These are phyloP conservation scores for Lasius platythorax DNA, from an alignment of 2,888 invertebrate genomes.

Conservation along the genomic window DNA sequence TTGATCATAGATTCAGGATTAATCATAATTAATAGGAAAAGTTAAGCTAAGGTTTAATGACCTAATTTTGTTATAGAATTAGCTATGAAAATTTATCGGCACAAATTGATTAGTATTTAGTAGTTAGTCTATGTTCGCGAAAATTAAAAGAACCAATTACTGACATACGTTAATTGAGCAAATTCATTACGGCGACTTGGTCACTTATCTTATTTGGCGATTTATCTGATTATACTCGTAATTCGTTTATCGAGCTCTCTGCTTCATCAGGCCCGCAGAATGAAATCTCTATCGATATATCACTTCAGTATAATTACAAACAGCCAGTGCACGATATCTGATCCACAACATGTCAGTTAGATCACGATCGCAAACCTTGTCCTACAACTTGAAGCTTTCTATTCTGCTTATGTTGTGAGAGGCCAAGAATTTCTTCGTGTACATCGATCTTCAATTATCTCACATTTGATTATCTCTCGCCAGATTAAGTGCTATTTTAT, in stretches of 20 bases:
- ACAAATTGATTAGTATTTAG: too few relatives aligned
- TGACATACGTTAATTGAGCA: neutral
- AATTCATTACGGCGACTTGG: neutral
- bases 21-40: slow-evolving; percentile 62
- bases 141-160: neutral
- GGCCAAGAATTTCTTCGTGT: neutral
- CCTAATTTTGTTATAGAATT: too few relatives aligned
- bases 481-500: neutral
- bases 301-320: neutral
- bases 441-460: neutral
- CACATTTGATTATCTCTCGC: slow-evolving; percentile 14
- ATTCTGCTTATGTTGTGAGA: neutral
- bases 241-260: neutral
- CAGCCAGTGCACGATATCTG: neutral
- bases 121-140: neutral
- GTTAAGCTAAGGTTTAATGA: slow-evolving; percentile 64
- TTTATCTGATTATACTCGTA: neutral
- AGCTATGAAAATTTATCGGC: too few relatives aligned
- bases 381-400: slow-evolving; percentile 19
- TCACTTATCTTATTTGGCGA: neutral
- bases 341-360: neutral
- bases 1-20: slow-evolving; percentile 52
- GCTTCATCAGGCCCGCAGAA: neutral
- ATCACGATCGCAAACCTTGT: slow-evolving; percentile 21
- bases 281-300: neutral